Percentiles rank a stretch among this genome's conserved stretches.
These are phyloP conservation scores for Oryzaephilus surinamensis DNA, from an alignment of 1,140 invertebrate genomes.

Conservation along the genomic window DNA sequence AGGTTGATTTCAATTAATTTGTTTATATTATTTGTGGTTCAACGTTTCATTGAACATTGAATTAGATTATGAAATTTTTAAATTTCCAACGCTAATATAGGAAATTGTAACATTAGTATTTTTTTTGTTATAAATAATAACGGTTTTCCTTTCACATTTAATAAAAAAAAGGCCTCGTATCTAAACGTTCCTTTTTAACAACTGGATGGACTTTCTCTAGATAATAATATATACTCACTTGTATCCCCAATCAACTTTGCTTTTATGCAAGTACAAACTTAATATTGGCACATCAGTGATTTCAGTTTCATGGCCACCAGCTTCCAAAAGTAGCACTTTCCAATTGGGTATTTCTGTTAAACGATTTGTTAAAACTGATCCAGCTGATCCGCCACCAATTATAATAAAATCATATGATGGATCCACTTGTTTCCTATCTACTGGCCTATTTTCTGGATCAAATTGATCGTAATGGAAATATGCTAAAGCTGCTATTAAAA, in stretches of 20 bases:
- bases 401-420: conserved; percentile 71
- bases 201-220: too few species aligned
- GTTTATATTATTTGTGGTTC: too few species aligned
- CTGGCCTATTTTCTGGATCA: conserved; percentile 71
- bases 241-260: conserved; percentile 88
- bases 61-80: too few species aligned
- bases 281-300: conserved; percentile 73
- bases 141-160: too few species aligned
- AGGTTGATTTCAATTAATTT: background rate
- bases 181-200: too few species aligned
- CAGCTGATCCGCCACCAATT: conserved; percentile 76
- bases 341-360: conserved; percentile 67
- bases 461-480: conserved; percentile 79
- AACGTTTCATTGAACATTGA: too few species aligned
- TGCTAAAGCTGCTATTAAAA: conserved; percentile 63
- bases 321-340: conserved; percentile 76
- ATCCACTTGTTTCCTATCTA: conserved; percentile 48
- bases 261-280: conserved; percentile 79
- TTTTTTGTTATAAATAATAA: too few species aligned
- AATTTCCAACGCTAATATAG: too few species aligned
- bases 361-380: conserved; percentile 74
- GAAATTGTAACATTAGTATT: too few species aligned
- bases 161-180: too few species aligned
- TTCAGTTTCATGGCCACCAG: conserved; percentile 75
- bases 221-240: conserved; percentile 40